These are phyloP conservation scores for Calameuta filiformis DNA, from an alignment of 2,888 invertebrate species.

Conservation along the genomic window DNA sequence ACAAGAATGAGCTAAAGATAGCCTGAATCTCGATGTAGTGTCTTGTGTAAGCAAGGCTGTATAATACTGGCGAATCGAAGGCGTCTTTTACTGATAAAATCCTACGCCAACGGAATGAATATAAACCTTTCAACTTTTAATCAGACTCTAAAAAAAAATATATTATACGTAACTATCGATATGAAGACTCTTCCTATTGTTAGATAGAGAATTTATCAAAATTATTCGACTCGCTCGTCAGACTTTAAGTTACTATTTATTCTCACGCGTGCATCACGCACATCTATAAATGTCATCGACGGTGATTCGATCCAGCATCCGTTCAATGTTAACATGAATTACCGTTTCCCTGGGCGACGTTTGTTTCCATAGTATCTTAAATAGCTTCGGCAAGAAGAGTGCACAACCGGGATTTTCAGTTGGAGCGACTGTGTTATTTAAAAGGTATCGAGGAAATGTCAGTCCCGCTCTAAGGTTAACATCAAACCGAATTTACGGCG, in stretches of 20 bases:
- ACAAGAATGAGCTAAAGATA: neutral
- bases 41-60: neutral
- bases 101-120: neutral
- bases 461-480: neutral
- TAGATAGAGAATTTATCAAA: too few relatives aligned
- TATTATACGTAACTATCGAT: neutral
- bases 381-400: neutral
- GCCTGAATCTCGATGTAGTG: neutral
- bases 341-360: neutral
- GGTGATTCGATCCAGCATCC: neutral
- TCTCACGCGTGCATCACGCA: neutral
- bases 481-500: neutral
- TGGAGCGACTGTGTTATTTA: neutral
- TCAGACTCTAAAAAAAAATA: neutral
- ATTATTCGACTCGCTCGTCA: neutral
- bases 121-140: neutral
- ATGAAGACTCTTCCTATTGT: neutral
- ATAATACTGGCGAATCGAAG: neutral
- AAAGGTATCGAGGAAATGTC: neutral
- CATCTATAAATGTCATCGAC: neutral
- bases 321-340: neutral
- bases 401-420: neutral
- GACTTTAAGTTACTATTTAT: neutral
- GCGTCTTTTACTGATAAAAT: neutral
- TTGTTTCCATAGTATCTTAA: conserved; percentile 1